phyloP scores from a whole-genome alignment of 2,797 vertebrate genomes.

The Oreortyx pictus region DNA sequence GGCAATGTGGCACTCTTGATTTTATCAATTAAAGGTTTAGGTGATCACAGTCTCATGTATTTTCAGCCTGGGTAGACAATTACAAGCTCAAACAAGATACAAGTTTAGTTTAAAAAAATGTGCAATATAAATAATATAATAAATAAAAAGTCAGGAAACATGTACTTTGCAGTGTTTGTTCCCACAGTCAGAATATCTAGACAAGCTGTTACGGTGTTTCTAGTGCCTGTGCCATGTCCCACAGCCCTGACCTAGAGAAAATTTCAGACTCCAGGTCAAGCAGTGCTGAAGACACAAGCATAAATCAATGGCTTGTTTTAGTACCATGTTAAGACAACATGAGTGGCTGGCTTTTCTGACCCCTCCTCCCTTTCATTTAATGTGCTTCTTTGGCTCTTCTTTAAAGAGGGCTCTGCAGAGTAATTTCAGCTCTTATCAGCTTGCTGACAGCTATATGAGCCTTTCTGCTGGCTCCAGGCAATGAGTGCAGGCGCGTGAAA shows the following conservation, averaged over 20 bases:
- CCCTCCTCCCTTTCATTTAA: constrained; percentile 81
- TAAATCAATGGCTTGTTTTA: constrained; percentile 83
- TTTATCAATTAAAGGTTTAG: background rate
- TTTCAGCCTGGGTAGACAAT: background rate
- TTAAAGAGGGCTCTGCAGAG: constrained; percentile 80
- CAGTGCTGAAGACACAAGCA: constrained; percentile 69
- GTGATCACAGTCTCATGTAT: background rate
- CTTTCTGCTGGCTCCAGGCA: constrained; percentile 78
- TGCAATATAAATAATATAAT: background rate
- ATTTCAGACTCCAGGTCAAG: constrained; percentile 68
- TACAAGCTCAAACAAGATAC: background rate
- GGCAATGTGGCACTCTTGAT: background rate
- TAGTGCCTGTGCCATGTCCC: background rate
- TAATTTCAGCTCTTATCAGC: constrained; percentile 84
- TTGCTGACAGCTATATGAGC: constrained; percentile 86
- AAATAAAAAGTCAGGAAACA: background rate
- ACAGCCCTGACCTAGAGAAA: constrained; percentile 50
- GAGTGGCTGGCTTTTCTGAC: constrained; percentile 80
- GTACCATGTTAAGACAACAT: constrained; percentile 76
- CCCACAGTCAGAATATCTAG: background rate
- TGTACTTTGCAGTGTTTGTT: background rate
- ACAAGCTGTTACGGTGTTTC: background rate
- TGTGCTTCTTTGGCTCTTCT: constrained; percentile 80
- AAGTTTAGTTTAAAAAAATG: background rate
- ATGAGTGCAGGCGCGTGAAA: constrained; percentile 76